Evolutionary conservation across 2,113 vertebrate species (phyloP).

Genomic region (Tiliqua scincoides): DNA sequence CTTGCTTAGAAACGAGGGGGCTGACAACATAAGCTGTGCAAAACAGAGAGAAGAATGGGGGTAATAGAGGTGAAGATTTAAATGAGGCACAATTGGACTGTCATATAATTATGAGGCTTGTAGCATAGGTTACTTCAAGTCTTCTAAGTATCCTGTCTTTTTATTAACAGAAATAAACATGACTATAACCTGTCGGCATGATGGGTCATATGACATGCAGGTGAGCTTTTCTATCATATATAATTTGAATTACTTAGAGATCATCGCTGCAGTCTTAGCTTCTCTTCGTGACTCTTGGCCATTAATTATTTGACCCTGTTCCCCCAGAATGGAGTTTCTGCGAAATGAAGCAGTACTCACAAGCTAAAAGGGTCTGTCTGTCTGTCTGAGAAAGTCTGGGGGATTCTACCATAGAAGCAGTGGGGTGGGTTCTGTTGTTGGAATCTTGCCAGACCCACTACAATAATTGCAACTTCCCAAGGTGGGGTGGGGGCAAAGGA

Average conservation of each 20-base stretch:
- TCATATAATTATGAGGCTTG: too few species aligned
- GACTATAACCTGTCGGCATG: conserved; percentile 82
- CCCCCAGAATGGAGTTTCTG: neutral
- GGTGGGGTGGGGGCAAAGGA: too few species aligned
- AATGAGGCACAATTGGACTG: too few species aligned
- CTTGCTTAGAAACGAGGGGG: too few species aligned
- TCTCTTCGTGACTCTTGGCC: neutral
- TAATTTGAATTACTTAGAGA: neutral
- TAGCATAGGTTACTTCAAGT: conserved; percentile 5
- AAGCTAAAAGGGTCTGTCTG: neutral
- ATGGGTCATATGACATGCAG: conserved; percentile 92
- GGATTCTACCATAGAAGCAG: too few species aligned
- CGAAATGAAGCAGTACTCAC: neutral
- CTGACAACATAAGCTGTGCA: too few species aligned
- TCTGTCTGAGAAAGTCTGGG: too few species aligned
- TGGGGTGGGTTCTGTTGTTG: too few species aligned
- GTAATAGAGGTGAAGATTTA: too few species aligned
- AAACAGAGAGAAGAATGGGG: too few species aligned
- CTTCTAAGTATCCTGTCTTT: conserved; percentile 12
- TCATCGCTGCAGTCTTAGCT: too few species aligned
- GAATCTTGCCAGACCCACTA: too few species aligned
- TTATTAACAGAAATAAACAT: conserved; percentile 82
- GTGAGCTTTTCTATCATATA: conserved; percentile 71
- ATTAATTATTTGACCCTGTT: neutral
- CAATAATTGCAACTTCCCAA: neutral